Evolutionary conservation across 2,797 vertebrate genomes (phyloP).

Genomic region (Vespertilio murinus): DNA sequence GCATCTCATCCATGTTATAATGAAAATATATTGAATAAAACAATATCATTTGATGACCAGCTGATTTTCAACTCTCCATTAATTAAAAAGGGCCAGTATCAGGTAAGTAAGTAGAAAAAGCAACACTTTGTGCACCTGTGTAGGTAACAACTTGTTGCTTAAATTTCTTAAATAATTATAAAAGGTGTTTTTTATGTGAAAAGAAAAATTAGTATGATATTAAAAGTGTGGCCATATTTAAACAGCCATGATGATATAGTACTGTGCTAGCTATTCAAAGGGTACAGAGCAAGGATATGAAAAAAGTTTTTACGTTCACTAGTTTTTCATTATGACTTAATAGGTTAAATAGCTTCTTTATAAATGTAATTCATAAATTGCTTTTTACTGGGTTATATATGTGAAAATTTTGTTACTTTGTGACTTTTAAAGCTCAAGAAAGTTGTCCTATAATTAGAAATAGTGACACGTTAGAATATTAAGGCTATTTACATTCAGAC

Average conservation of each 20-base stretch:
- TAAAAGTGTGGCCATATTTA: background rate
- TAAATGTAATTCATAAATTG: conserved; percentile 33
- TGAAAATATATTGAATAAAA: background rate
- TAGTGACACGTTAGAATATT: background rate
- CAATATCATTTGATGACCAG: background rate
- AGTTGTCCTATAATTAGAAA: background rate
- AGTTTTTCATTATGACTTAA: background rate
- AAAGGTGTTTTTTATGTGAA: background rate
- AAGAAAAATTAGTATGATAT: background rate
- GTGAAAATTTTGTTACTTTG: conserved; percentile 17
- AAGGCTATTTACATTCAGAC: background rate
- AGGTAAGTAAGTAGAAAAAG: background rate
- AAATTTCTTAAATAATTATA: background rate
- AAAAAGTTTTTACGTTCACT: background rate
- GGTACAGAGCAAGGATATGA: background rate
- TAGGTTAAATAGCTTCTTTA: conserved; percentile 4
- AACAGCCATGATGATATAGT: background rate
- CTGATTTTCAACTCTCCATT: background rate
- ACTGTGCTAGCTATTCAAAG: background rate
- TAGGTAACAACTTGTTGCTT: background rate
- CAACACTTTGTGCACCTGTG: background rate
- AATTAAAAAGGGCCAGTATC: background rate
- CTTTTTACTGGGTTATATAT: conserved; percentile 2
- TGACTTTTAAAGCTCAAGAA: conserved; percentile 14
- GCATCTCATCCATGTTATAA: background rate